Conservation (phyloP, 2,113 vertebrate species). For the Clarias macrocephalus region DNA sequence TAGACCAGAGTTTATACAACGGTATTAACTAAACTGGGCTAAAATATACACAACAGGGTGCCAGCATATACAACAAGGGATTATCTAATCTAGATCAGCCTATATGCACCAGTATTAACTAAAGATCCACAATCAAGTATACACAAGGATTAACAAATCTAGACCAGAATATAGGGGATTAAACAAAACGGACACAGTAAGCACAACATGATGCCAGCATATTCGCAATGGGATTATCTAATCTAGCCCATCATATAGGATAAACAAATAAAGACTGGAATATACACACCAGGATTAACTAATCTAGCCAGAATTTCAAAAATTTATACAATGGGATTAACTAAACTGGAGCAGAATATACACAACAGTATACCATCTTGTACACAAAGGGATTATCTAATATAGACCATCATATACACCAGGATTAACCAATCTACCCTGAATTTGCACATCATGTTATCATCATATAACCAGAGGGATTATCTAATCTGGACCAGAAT, state of each 20-base stretch:
- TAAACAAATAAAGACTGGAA: too few relatives aligned
- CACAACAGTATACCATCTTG: neutral
- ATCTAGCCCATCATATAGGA: too few relatives aligned
- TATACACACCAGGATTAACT: neutral
- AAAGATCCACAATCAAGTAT: too few relatives aligned
- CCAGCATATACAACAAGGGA: neutral
- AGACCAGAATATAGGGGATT: too few relatives aligned
- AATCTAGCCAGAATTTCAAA: neutral
- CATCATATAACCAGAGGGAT: neutral
- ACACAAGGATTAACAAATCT: too few relatives aligned
- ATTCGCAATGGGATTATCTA: too few relatives aligned
- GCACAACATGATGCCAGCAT: too few relatives aligned
- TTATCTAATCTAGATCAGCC: neutral
- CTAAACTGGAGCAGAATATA: neutral
- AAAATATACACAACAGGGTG: neutral
- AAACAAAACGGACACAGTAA: too few relatives aligned
- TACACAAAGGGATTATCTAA: neutral
- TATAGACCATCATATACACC: neutral
- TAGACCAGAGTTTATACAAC: neutral
- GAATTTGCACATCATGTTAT: too few relatives aligned
- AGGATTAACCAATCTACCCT: neutral
- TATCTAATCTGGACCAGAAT: neutral
- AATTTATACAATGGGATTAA: neutral
- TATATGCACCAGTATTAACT: neutral
- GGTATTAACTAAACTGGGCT: neutral